phyloP scores from a whole-genome alignment of 2,113 vertebrate genomes.

The Elephas maximus region DNA sequence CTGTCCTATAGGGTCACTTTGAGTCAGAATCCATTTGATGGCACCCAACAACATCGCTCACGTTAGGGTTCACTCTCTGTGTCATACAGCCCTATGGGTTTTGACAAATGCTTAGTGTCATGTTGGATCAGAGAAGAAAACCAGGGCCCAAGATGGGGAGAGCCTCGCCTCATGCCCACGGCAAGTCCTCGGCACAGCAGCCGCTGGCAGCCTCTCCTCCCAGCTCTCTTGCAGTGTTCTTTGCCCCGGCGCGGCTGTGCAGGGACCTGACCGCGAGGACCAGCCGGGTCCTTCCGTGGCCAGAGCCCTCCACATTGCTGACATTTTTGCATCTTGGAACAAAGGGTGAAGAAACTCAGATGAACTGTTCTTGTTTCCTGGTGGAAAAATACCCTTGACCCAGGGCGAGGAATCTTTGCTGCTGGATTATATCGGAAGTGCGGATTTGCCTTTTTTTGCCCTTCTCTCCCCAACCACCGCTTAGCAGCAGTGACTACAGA shows the following conservation, averaged over 20 bases:
- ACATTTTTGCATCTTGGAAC: conserved; percentile 79
- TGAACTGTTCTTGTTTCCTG: conserved; percentile 59
- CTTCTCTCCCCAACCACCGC: rapidly evolving
- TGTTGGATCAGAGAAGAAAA: not conserved
- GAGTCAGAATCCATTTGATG: no score
- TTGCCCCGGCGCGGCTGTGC: not conserved
- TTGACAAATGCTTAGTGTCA: not conserved
- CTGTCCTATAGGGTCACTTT: not conserved
- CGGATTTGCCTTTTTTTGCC: not conserved
- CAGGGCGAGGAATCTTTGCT: rapidly evolving
- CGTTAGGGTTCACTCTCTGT: no score
- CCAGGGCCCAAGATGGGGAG: not conserved
- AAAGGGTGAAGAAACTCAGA: conserved; percentile 76
- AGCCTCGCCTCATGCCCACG: rapidly evolving
- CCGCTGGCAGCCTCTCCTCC: not conserved
- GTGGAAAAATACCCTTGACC: conserved; percentile 50
- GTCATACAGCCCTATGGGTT: not conserved
- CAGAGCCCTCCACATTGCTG: conserved; percentile 48
- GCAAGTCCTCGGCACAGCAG: not conserved
- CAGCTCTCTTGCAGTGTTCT: not conserved
- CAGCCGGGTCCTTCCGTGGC: not conserved
- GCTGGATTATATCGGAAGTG: rapidly evolving
- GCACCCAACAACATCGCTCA: no score
- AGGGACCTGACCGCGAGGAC: not conserved
- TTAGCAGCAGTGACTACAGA: rapidly evolving